Evolutionary conservation across 2,113 vertebrate species (phyloP).

Genomic region (Piprites chloris): DNA sequence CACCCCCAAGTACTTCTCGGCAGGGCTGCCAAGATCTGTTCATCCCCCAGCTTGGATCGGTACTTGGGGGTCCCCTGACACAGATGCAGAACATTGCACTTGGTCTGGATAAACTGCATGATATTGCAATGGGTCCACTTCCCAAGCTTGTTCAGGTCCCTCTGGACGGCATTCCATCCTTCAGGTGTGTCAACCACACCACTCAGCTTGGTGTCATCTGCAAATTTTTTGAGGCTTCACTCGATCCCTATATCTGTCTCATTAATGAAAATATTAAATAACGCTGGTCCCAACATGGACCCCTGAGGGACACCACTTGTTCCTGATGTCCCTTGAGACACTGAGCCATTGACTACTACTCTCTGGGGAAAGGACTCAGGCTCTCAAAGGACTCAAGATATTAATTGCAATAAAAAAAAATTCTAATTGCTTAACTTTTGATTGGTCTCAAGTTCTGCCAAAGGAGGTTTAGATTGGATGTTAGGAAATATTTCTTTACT

Average conservation of each 20-base stretch:
- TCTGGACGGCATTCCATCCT: background rate
- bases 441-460: background rate
- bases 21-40: background rate
- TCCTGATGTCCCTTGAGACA: background rate
- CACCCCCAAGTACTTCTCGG: background rate
- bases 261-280: background rate
- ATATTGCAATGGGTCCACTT: background rate
- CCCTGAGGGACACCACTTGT: background rate
- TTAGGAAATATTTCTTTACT: background rate
- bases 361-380: background rate
- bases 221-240: background rate
- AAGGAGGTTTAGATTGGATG: background rate
- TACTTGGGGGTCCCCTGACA: accelerated
- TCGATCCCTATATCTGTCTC: background rate
- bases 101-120: background rate
- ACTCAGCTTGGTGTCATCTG: background rate
- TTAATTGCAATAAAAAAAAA: background rate
- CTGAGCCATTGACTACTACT: background rate
- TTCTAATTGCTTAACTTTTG: background rate
- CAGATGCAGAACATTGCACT: background rate
- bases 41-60: too few relatives aligned
- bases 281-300: background rate
- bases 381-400: background rate
- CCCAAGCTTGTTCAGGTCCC: background rate
- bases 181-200: background rate